Base-by-base conservation (phyloP, 2,113 vertebrate genomes). In the Aegypius monachus region DNA sequence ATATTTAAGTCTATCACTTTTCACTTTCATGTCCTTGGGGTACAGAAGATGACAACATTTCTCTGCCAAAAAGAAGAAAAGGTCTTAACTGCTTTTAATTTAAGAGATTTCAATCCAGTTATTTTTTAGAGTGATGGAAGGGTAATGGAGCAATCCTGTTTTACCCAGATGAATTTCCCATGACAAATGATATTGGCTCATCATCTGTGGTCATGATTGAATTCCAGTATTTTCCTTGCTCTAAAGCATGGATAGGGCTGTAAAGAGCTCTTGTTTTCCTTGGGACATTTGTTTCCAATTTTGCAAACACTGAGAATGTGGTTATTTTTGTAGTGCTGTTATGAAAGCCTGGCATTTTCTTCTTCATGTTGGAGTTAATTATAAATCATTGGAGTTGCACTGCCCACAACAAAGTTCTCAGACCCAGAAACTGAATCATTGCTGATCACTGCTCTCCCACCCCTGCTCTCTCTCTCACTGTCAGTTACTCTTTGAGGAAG, bases 231-330 rank as follows among this genome's bases (percentile, higher is more conserved):
- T 98, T 98, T 98, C 97, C 97, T 98, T 98, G 96, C 96, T 97
- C 96, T 96, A 97, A 98, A 98, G 98, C 97, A 97, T 97, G 97
- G 94, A 96, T 98, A 97, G 96, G 85, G 95, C 96, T 97, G 97
- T 96, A 97, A 97, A 97, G 97, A 93, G 90, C 96, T 96, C 97
- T 99, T 99, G 97, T 98, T 98, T 98, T 98, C 96, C 96, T 98
- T 97, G 83, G 97, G 98, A 98, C 99, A 99, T 99, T 98, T 99
- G 99, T 98, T 99, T 99, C 97, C 98, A 99, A 99, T 99, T 98
- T 98, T 97, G 91, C 88, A 98, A 98, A 98, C 97, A 98, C 98
- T 98, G 94, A 97, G 96, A 98, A 98, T 98, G 97, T 97, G 97
- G 98, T 98, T 99, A 98, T 98, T 98, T 99, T 98, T 98, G 97